Conservation (phyloP, 2,888 invertebrate genomes). For the Osmoderma eremita region DNA sequence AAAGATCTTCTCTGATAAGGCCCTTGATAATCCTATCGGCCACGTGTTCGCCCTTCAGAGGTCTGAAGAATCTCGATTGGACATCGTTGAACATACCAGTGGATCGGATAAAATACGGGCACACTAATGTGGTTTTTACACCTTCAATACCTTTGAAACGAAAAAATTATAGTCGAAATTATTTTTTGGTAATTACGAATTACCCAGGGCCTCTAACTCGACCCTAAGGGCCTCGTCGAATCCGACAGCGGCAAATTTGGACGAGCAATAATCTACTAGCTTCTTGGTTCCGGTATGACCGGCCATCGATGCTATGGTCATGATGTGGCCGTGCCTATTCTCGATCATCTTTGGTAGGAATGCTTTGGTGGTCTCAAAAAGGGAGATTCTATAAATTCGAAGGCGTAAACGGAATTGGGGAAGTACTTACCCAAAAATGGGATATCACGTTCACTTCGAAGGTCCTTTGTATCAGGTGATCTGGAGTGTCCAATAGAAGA, state of each 20-base stretch:
- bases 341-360: slow-evolving; percentile 92
- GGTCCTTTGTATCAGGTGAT: slow-evolving; percentile 85
- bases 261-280: slow-evolving; percentile 92
- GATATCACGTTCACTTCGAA: slow-evolving; percentile 91
- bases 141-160: slow-evolving; percentile 59
- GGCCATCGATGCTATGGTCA: slow-evolving; percentile 87
- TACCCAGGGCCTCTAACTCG: slow-evolving; percentile 69
- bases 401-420: slow-evolving; percentile 65
- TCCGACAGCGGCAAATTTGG: slow-evolving; percentile 90
- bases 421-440: slow-evolving; percentile 87
- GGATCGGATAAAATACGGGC: slow-evolving; percentile 90
- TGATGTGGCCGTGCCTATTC: slow-evolving; percentile 88
- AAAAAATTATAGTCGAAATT: neutral
- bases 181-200: slow-evolving; percentile 48
- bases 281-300: slow-evolving; percentile 82
- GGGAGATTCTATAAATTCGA: neutral
- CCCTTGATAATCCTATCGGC: slow-evolving; percentile 85
- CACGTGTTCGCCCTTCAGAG: slow-evolving; percentile 83
- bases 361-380: slow-evolving; percentile 87
- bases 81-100: slow-evolving; percentile 98
- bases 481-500: slow-evolving; percentile 83
- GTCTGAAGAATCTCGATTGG: slow-evolving; percentile 75
- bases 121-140: slow-evolving; percentile 86
- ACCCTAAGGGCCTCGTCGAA: slow-evolving; percentile 77
- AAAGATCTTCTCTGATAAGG: slow-evolving; percentile 80